These are phyloP conservation scores for Amphipoea oculea DNA, from an alignment of 2,888 invertebrate genomes.

Conservation along the genomic window DNA sequence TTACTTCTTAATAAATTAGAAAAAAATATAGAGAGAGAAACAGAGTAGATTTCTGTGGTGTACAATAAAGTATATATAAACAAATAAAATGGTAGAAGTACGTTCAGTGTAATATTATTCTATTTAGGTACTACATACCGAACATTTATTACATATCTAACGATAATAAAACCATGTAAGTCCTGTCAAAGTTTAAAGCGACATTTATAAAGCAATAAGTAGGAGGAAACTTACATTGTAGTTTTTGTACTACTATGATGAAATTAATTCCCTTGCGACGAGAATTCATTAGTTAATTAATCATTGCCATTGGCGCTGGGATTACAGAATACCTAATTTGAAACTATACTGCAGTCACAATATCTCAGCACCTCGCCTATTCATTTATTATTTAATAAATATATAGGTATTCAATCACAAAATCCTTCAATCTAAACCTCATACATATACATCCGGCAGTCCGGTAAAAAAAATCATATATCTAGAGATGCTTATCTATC, in stretches of 20 bases:
- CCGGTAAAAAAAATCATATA: too few relatives aligned
- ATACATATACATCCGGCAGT: too few relatives aligned
- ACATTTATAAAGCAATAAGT: conserved; percentile 7
- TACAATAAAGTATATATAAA: too few relatives aligned
- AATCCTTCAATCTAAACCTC: too few relatives aligned
- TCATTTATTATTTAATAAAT: too few relatives aligned
- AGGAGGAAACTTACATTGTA: not conserved
- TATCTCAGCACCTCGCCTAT: too few relatives aligned
- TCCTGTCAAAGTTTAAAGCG: not conserved
- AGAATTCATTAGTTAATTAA: conserved; percentile 9
- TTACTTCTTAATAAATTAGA: too few relatives aligned
- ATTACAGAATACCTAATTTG: conserved; percentile 13
- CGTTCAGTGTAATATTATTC: not conserved
- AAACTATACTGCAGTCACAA: too few relatives aligned
- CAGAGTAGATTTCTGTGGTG: too few relatives aligned
- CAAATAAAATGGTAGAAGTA: not conserved
- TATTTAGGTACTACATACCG: not conserved
- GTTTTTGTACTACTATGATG: conserved; percentile 20
- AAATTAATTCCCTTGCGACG: not conserved
- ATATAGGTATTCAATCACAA: too few relatives aligned
- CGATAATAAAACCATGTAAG: not conserved
- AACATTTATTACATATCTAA: not conserved
- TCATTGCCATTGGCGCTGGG: not conserved
- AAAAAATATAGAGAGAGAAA: too few relatives aligned
- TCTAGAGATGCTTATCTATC: too few relatives aligned